Percentiles rank a stretch among this genome's conserved stretches.
phyloP scores from a whole-genome alignment of 2,113 vertebrate species.

The Recurvirostra avosetta region DNA sequence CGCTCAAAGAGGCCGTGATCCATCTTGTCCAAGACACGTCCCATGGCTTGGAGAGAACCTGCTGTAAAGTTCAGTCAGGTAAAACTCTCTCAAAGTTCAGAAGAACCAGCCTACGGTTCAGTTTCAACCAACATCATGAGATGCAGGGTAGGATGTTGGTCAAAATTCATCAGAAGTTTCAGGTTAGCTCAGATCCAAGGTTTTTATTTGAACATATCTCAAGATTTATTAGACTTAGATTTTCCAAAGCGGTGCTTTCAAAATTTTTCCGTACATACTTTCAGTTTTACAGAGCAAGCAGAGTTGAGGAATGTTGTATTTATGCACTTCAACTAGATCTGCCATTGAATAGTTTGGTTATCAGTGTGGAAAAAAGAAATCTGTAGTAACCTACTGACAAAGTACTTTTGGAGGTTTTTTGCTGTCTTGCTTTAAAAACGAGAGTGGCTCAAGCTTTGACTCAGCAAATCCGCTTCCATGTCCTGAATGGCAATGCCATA shows the following conservation, averaged over 20 bases:
- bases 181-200: neutral
- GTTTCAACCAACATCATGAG: neutral
- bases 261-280: neutral
- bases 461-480: neutral
- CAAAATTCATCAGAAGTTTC: neutral
- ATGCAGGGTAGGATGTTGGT: neutral
- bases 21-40: neutral
- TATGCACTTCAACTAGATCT: neutral
- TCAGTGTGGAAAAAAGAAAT: neutral
- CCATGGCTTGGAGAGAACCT: neutral
- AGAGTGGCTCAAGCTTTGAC: neutral
- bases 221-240: no score
- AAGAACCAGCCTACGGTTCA: neutral
- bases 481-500: neutral
- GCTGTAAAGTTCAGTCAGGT: neutral
- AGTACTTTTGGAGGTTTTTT: neutral
- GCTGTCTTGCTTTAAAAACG: neutral
- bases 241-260: no score
- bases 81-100: neutral
- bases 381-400: neutral
- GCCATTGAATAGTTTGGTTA: neutral
- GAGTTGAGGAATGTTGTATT: neutral
- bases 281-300: neutral
- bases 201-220: neutral
- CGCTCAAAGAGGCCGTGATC: accelerated